Evolutionary conservation across 2,888 invertebrate genomes (phyloP).

Genomic region (Ommatoiulus sabulosus): DNA sequence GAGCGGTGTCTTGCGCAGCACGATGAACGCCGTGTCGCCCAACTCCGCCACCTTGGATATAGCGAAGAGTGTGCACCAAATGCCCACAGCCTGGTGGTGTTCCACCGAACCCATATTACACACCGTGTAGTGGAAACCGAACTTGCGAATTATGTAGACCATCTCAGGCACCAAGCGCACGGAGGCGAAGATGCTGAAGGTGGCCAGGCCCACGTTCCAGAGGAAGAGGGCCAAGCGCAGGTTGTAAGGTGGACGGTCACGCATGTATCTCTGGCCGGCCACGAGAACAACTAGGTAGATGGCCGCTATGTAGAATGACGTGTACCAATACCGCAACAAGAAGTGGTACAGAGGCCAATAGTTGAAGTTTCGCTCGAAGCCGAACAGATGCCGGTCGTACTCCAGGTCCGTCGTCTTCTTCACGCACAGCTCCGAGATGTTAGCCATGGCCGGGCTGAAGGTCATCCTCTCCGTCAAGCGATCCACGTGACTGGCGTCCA

Average conservation of each 20-base stretch:
- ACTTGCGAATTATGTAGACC: conserved; percentile 65
- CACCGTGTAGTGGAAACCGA: conserved; percentile 70
- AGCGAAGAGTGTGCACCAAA: conserved; percentile 71
- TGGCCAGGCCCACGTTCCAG: conserved; percentile 70
- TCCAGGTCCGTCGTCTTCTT: conserved; percentile 68
- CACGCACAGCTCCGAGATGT: background rate
- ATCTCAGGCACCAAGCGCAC: conserved; percentile 70
- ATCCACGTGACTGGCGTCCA: background rate
- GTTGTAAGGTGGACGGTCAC: conserved; percentile 67
- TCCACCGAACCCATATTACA: conserved; percentile 66
- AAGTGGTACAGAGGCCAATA: conserved; percentile 89
- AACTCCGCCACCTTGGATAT: conserved; percentile 71
- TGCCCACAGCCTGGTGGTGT: conserved; percentile 67
- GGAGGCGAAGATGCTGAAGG: conserved; percentile 70
- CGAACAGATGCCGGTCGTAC: conserved; percentile 94
- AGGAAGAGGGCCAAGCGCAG: conserved; percentile 68
- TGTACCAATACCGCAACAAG: conserved; percentile 97
- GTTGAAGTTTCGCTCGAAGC: conserved; percentile 94
- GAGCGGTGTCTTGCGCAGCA: conserved; percentile 67
- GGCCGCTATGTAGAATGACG: conserved; percentile 68
- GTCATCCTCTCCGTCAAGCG: background rate
- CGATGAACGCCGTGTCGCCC: conserved; percentile 68
- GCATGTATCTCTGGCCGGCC: conserved; percentile 69
- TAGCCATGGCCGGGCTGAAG: conserved; percentile 1
- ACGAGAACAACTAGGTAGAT: conserved; percentile 69